Evolutionary conservation across 2,113 vertebrate genomes (phyloP), one percentile per base, ranked within the genome.

Genomic region (Clinocottus analis): DNA sequence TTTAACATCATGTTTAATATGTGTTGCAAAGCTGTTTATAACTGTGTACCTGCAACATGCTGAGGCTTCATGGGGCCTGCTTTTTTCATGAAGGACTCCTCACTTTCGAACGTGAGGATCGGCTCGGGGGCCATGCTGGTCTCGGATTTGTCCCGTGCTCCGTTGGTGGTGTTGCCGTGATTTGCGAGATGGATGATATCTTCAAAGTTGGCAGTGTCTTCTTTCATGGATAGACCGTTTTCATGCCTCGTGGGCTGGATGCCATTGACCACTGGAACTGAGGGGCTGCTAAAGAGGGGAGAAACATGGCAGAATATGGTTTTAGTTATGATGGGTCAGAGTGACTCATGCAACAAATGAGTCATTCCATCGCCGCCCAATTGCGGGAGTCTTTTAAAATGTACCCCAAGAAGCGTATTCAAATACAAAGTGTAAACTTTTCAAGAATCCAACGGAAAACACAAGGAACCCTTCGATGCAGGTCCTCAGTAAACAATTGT

Each of bases 21-120:
- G 17, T 53, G 19, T n/a, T 59, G 5, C 60, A 27, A 55, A 56
- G 21, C 21, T n/a, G 19, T 69, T 21, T 53, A 4, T 69, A 35
- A 35, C 31, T 59, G 7, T 3, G 76, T 91, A 99, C 98, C 98
- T 96, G 98, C 96, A 75, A 98, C 96, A 92, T 98, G 97, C 80
- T 95, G 95, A 3, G 97, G 95, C 61, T 97, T 95, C 75, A 98
- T 95, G 27, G 97, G 94, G 72, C 96, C 94, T 0, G 96, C 92
- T 82, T 94, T 95, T 87, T 97, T 98, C 90, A 99, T 95, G 92
- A 98, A 99, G 1, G 96, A 90, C 75, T 98, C 97, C 72, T 96
- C 96, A 12, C 95, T 95, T 0, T 96, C 94, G 0, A 98, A 99
- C 10, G 96, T 91, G 75, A 98, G 92, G 85, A 99, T 96, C 62